A percentile compares a stretch with the other conserved stretches of the same genome.
Evolutionary conservation across 2,888 invertebrate genomes (phyloP).

Genomic region (Argyresthia albistria): DNA sequence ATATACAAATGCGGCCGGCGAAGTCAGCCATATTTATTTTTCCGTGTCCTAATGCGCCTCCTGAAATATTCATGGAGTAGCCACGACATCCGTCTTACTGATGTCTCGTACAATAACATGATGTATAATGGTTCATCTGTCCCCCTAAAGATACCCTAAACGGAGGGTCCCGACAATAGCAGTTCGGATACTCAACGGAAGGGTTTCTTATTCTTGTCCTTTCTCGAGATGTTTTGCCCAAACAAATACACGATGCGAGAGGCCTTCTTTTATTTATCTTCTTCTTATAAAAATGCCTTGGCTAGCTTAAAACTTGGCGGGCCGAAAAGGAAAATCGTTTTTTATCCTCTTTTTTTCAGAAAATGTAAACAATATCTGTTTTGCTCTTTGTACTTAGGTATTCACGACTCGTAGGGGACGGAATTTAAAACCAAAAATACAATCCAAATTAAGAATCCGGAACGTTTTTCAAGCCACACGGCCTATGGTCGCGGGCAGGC

Average conservation of each 20-base stretch:
- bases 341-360: background rate
- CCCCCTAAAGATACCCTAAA: conserved; percentile 3
- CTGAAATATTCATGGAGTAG: conserved; percentile 67
- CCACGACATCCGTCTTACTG: conserved; percentile 56
- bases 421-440: background rate
- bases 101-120: conserved; percentile 50
- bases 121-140: conserved; percentile 31
- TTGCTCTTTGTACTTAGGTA: background rate
- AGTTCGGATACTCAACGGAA: background rate
- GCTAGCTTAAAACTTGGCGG: background rate
- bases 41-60: conserved; percentile 59
- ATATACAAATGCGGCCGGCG: conserved; percentile 61
- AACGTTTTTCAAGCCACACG: conserved; percentile 15
- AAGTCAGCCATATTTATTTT: conserved; percentile 65
- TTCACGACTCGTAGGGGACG: background rate
- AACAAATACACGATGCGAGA: background rate
- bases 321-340: background rate
- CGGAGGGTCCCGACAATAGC: conserved; percentile 3
- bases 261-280: background rate
- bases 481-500: too few species aligned
- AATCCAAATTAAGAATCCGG: background rate
- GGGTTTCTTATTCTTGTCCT: conserved; percentile 1
- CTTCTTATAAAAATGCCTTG: background rate
- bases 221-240: background rate
- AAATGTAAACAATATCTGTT: background rate